A percentile compares a stretch with the other conserved stretches of the same genome.
phyloP scores from a whole-genome alignment of 2,113 vertebrate species.

The Microcebus murinus region DNA sequence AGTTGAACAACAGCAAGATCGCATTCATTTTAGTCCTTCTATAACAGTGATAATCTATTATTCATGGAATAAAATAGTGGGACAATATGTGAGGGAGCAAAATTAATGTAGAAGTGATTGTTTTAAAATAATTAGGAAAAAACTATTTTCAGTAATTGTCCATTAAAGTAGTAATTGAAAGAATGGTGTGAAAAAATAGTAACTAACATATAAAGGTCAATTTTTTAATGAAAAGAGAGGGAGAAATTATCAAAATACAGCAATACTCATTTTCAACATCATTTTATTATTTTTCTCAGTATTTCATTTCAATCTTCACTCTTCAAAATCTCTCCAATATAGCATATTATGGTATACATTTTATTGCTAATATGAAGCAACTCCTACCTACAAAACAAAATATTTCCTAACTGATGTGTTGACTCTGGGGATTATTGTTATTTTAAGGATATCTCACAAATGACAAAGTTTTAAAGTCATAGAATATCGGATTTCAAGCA shows the following conservation, averaged over 20 bases:
- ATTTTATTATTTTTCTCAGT: background rate
- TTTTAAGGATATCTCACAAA: slow-evolving; percentile 62
- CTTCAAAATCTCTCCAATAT: background rate
- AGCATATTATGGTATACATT: background rate
- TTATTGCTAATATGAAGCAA: background rate
- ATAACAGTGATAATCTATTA: background rate
- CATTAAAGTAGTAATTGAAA: background rate
- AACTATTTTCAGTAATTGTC: background rate
- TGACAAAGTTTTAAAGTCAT: background rate
- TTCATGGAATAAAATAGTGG: background rate
- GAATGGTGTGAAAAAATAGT: background rate
- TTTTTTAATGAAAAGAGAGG: background rate
- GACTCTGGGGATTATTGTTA: background rate
- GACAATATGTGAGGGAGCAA: background rate
- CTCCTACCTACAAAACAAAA: background rate
- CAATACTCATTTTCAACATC: background rate
- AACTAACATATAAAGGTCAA: background rate
- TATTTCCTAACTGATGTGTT: background rate
- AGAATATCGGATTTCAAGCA: slow-evolving; percentile 64
- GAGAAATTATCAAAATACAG: background rate
- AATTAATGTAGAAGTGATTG: background rate
- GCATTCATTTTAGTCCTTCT: background rate
- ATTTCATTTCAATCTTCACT: background rate
- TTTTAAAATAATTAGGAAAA: background rate
- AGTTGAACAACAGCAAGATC: background rate